phyloP scores from a whole-genome alignment of 2,888 invertebrate species.

The Hipparchia semele region DNA sequence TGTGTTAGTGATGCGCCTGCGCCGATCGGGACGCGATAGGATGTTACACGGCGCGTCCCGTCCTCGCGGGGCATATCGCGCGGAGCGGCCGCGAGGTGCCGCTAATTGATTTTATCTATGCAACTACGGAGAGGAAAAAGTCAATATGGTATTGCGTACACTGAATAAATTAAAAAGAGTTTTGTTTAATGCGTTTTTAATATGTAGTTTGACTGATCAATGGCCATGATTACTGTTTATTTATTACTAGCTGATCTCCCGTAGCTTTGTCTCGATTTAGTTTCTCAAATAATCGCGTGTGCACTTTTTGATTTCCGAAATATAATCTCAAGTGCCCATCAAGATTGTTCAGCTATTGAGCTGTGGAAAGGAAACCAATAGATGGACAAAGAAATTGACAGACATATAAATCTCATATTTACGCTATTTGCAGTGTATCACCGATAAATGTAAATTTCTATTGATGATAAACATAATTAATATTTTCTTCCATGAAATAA shows the following conservation, averaged over 20 bases:
- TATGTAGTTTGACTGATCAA: slow-evolving; percentile 8
- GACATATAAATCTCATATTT: too few relatives aligned
- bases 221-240: background rate
- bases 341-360: too few relatives aligned
- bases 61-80: slow-evolving; percentile 56
- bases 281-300: too few relatives aligned
- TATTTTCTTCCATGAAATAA: too few relatives aligned
- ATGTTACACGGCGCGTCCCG: slow-evolving; percentile 58
- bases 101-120: slow-evolving; percentile 73
- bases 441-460: too few relatives aligned
- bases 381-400: too few relatives aligned
- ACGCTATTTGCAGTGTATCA: too few relatives aligned
- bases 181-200: slow-evolving; percentile 1
- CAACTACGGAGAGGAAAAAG: slow-evolving; percentile 43
- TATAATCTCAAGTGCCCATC: too few relatives aligned
- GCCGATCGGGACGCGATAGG: slow-evolving; percentile 60
- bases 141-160: slow-evolving; percentile 27
- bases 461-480: too few relatives aligned
- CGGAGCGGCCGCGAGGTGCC: slow-evolving; percentile 58
- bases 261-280: too few relatives aligned
- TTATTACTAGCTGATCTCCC: background rate
- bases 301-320: too few relatives aligned
- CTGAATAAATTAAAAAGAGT: slow-evolving; percentile 19
- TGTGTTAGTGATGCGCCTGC: slow-evolving; percentile 46
- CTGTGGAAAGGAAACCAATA: too few relatives aligned